phyloP scores from a whole-genome alignment of 2,113 vertebrate genomes.

The Paradoxurus hermaphroditus region DNA sequence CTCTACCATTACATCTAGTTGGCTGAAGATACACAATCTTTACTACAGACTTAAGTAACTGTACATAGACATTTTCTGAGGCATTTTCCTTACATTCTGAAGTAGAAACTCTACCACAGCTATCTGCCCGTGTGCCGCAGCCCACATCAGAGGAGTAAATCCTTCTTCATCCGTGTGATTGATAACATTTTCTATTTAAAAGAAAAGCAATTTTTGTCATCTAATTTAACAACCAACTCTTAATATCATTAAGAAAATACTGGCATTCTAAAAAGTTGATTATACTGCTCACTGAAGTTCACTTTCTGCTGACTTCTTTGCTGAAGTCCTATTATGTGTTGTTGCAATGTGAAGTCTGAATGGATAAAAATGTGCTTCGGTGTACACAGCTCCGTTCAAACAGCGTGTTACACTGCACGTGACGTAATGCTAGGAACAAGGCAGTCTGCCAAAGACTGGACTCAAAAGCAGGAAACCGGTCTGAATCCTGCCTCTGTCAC shows the following conservation, averaged over 20 bases:
- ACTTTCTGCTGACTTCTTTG: background rate
- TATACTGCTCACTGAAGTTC: background rate
- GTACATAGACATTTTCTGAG: slow-evolving; percentile 44
- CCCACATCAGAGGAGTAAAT: slow-evolving; percentile 99
- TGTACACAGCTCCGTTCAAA: background rate
- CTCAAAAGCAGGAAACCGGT: background rate
- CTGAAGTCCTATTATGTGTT: background rate
- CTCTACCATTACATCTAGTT: background rate
- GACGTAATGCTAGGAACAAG: background rate
- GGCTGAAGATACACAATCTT: slow-evolving; percentile 2
- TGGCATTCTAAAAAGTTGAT: slow-evolving; percentile 31
- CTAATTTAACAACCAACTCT: slow-evolving; percentile 67
- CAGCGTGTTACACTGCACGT: background rate
- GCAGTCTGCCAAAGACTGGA: background rate
- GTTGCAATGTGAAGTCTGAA: background rate
- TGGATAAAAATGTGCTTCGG: background rate
- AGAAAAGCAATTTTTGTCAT: slow-evolving; percentile 76
- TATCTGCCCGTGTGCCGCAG: slow-evolving; percentile 98
- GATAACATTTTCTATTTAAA: slow-evolving; percentile 93
- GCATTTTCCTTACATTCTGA: slow-evolving; percentile 91
- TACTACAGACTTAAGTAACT: slow-evolving; percentile 22
- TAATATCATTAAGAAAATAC: slow-evolving; percentile 53
- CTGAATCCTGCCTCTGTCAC: background rate
- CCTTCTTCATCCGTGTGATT: slow-evolving; percentile 98
- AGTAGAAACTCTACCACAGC: slow-evolving; percentile 98